A percentile compares a stretch with the other conserved stretches of the same genome.
These are phyloP conservation scores for Lithobius niger DNA, from an alignment of 1,140 invertebrate species.

Conservation along the genomic window DNA sequence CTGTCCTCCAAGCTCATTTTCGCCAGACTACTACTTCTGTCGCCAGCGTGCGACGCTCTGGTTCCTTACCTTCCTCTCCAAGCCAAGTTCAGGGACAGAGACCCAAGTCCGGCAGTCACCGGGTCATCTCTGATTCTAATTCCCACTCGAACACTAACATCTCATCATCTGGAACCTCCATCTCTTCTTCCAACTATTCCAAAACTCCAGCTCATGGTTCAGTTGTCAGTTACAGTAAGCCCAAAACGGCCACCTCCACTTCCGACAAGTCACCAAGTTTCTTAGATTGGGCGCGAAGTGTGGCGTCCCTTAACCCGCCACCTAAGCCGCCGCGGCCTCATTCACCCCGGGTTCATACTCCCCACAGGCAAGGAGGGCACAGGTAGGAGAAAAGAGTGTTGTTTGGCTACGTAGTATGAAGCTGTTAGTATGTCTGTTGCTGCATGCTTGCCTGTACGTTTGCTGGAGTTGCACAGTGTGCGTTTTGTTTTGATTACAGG, in stretches of 20 bases:
- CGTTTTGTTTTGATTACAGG: too few species aligned
- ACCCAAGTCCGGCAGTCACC: not conserved
- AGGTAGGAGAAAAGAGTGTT: conserved; percentile 9
- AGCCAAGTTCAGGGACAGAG: conserved; percentile 6
- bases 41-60: conserved; percentile 3
- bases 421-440: too few species aligned
- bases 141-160: conserved; percentile 1
- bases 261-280: conserved; percentile 4
- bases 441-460: too few species aligned
- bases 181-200: not conserved
- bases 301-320: conserved; percentile 4
- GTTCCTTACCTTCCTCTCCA: conserved; percentile 8
- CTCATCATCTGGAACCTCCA: not conserved
- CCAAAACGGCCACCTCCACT: not conserved
- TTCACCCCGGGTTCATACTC: not conserved
- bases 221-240: not conserved
- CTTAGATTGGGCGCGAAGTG: conserved; percentile 9
- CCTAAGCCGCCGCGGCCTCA: not conserved
- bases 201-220: not conserved
- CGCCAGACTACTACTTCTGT: conserved; percentile 9
- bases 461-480: too few species aligned
- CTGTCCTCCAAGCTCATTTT: conserved; percentile 11
- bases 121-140: not conserved
- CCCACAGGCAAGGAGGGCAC: conserved; percentile 4
- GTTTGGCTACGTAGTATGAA: too few species aligned